Percentiles rank a stretch among this genome's conserved stretches.
These are phyloP conservation scores for Bembecia ichneumoniformis DNA, from an alignment of 2,888 invertebrate species.

Conservation along the genomic window DNA sequence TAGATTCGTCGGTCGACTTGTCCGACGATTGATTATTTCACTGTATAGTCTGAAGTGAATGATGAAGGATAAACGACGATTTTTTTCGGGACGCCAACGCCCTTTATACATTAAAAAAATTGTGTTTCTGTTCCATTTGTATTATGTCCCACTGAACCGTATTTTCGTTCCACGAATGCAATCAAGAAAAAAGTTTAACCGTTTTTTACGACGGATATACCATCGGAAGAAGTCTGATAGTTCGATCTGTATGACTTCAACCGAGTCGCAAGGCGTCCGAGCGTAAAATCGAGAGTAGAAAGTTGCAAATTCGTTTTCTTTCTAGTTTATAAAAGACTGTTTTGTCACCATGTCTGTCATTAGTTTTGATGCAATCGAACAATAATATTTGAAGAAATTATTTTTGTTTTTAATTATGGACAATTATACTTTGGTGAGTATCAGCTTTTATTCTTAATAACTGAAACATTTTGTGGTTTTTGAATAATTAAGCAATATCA, in stretches of 20 bases:
- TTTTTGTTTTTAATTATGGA: slow-evolving; percentile 29
- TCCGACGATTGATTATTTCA: no score
- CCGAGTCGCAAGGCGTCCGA: slow-evolving; percentile 12
- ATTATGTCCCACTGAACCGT: no score
- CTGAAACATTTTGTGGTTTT: no score
- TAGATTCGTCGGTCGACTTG: no score
- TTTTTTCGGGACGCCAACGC: no score
- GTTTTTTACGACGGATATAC: not conserved
- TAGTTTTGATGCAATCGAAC: slow-evolving; percentile 18
- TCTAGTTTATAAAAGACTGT: slow-evolving; percentile 57
- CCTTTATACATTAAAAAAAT: no score
- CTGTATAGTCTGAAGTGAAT: no score
- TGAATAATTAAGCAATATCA: no score
- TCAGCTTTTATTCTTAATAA: slow-evolving; percentile 5
- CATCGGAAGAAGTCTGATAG: slow-evolving; percentile 4
- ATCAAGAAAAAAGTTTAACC: no score
- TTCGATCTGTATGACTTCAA: slow-evolving; percentile 2
- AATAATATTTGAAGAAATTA: slow-evolving; percentile 10
- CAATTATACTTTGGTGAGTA: slow-evolving; percentile 44
- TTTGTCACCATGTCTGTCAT: slow-evolving; percentile 31
- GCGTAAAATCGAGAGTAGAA: slow-evolving; percentile 54
- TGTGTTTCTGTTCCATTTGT: no score
- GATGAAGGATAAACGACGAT: no score
- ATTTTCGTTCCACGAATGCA: no score
- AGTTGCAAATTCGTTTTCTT: slow-evolving; percentile 62